Conservation (phyloP, 2,113 vertebrate genomes). For the Hyla sarda region DNA sequence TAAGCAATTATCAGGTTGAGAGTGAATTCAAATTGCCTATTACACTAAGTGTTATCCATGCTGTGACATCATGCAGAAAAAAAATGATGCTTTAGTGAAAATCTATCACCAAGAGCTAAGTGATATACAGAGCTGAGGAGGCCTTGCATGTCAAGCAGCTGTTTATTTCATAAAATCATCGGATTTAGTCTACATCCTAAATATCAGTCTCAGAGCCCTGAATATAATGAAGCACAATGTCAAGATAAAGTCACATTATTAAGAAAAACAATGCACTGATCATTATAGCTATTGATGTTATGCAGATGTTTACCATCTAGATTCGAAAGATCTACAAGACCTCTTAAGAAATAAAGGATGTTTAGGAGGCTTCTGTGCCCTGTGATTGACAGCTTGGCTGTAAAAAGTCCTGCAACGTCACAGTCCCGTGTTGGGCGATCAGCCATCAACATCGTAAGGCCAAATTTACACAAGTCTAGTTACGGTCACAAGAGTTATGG, state of each 20-base stretch:
- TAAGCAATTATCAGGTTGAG: slow-evolving; percentile 41
- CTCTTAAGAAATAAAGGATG: too few relatives aligned
- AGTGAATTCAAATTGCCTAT: slow-evolving; percentile 15
- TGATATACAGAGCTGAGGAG: background rate
- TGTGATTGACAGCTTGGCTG: too few relatives aligned
- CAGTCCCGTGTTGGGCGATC: too few relatives aligned
- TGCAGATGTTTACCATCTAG: background rate
- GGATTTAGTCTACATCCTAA: background rate
- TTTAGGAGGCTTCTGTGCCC: too few relatives aligned
- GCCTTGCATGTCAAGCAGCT: background rate
- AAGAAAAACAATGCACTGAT: background rate
- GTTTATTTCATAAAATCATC: background rate
- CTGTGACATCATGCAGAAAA: slow-evolving; percentile 4
- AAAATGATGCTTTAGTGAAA: background rate
- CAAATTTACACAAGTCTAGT: too few relatives aligned
- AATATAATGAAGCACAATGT: background rate
- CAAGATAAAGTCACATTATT: background rate
- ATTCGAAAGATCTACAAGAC: too few relatives aligned
- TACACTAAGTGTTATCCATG: background rate
- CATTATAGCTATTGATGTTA: background rate
- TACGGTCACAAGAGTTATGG: too few relatives aligned
- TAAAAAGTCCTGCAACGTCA: too few relatives aligned
- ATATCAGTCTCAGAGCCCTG: background rate
- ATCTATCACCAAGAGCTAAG: background rate
- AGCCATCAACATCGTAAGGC: too few relatives aligned